These are phyloP conservation scores for Urophycis tenuis DNA, from an alignment of 2,797 vertebrate genomes.

Conservation along the genomic window DNA sequence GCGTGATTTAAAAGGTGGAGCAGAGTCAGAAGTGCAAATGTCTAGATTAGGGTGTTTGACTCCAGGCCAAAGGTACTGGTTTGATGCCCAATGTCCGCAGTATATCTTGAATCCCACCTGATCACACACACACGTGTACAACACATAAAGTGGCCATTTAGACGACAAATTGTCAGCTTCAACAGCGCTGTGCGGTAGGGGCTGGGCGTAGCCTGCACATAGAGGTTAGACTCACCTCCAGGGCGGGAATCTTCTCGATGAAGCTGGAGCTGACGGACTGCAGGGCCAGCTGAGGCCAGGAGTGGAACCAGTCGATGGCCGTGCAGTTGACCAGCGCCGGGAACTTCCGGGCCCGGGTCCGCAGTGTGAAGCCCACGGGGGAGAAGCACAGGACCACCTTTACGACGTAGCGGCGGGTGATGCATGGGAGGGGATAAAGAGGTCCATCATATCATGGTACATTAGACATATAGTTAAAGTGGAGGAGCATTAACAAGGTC, in stretches of 20 bases:
- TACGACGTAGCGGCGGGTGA: background rate
- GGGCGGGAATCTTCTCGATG: constrained; percentile 67
- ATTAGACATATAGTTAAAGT: background rate
- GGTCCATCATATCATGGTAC: background rate
- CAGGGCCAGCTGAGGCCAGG: constrained; percentile 63
- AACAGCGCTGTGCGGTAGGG: no score
- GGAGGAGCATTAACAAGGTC: background rate
- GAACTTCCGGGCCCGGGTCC: constrained; percentile 67
- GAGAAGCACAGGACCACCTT: constrained; percentile 76
- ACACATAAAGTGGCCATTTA: background rate
- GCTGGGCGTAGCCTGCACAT: background rate
- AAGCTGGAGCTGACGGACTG: constrained; percentile 70
- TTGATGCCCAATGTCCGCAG: background rate
- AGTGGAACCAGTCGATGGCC: constrained; percentile 66
- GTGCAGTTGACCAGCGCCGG: constrained; percentile 69
- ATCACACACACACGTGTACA: no score
- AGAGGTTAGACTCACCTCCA: constrained; percentile 53
- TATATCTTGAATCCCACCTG: background rate
- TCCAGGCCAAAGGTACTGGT: background rate
- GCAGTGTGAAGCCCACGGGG: constrained; percentile 70
- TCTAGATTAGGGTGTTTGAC: background rate
- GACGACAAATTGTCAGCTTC: background rate
- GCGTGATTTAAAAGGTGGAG: no score
- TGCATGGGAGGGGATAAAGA: background rate
- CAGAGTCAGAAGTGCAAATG: no score